Percentiles rank a stretch among this genome's conserved stretches.
Evolutionary conservation across 2,113 vertebrate species (phyloP).

Genomic region (Casuarius casuarius): DNA sequence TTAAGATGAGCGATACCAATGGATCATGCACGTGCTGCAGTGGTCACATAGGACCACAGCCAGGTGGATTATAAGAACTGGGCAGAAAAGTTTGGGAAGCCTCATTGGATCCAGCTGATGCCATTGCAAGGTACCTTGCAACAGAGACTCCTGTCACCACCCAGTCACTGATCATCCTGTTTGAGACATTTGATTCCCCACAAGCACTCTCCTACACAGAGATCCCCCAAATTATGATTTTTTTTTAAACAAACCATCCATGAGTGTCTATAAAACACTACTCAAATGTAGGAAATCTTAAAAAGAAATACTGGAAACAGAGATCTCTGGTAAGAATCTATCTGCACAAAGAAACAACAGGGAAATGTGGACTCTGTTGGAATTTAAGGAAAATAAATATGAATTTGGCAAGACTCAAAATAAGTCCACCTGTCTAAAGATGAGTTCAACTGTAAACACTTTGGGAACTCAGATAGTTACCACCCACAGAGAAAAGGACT

Average conservation of each 20-base stretch:
- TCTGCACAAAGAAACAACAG: not conserved
- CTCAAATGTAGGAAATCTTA: not conserved
- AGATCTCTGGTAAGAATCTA: not conserved
- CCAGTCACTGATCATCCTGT: not conserved
- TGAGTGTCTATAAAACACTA: not conserved
- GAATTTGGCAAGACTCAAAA: constrained; percentile 28
- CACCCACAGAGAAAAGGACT: constrained; percentile 40
- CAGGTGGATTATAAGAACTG: too few relatives aligned
- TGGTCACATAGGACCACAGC: not conserved
- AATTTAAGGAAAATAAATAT: constrained; percentile 30
- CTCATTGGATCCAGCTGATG: not conserved
- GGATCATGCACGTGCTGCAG: not conserved
- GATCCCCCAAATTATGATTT: not conserved
- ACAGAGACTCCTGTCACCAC: not conserved
- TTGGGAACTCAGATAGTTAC: not conserved
- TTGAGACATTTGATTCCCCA: not conserved
- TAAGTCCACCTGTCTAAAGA: constrained; percentile 52
- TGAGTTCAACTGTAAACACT: constrained; percentile 32
- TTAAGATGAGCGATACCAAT: not conserved
- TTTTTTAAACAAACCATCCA: not conserved
- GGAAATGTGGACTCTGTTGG: not conserved
- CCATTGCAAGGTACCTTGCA: not conserved
- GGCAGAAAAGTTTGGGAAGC: not conserved
- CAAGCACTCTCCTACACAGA: not conserved
- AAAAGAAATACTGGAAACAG: not conserved